Percentiles rank a stretch among this genome's conserved stretches.
Evolutionary conservation across 2,888 invertebrate genomes (phyloP).

Genomic region (Rhagophthalmus giganteus): DNA sequence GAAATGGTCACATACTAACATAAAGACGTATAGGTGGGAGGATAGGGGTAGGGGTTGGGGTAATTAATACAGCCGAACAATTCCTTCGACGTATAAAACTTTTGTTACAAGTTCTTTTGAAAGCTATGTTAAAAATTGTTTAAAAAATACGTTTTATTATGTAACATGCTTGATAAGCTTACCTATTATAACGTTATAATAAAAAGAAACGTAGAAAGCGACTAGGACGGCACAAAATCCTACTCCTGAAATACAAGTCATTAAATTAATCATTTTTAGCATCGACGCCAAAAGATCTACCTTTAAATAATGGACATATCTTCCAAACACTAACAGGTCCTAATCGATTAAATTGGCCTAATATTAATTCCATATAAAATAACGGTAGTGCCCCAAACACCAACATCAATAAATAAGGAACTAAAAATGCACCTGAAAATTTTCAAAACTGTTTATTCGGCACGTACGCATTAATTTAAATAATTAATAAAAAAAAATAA

Average conservation of each 20-base stretch:
- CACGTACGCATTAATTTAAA: too few relatives aligned
- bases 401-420: conserved; percentile 76
- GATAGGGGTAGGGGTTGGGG: too few relatives aligned
- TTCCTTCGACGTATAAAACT: too few relatives aligned
- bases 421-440: conserved; percentile 70
- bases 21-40: too few relatives aligned
- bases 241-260: conserved; percentile 61
- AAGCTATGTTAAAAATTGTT: too few relatives aligned
- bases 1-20: too few relatives aligned
- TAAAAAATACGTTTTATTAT: too few relatives aligned
- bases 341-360: conserved; percentile 76
- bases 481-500: conserved; percentile 11
- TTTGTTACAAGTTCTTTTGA: too few relatives aligned
- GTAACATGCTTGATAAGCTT: conserved; percentile 41
- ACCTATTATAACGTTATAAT: conserved; percentile 85
- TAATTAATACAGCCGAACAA: too few relatives aligned
- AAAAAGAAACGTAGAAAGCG: conserved; percentile 79
- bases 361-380: conserved; percentile 78
- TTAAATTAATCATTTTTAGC: neutral
- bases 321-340: conserved; percentile 82
- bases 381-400: conserved; percentile 75
- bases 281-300: too few relatives aligned
- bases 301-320: conserved; percentile 81
- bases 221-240: conserved; percentile 80
- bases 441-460: too few relatives aligned